A percentile compares a stretch with the other conserved stretches of the same genome.
Evolutionary conservation across 2,888 invertebrate species (phyloP).

Genomic region (Spilarctia lutea): DNA sequence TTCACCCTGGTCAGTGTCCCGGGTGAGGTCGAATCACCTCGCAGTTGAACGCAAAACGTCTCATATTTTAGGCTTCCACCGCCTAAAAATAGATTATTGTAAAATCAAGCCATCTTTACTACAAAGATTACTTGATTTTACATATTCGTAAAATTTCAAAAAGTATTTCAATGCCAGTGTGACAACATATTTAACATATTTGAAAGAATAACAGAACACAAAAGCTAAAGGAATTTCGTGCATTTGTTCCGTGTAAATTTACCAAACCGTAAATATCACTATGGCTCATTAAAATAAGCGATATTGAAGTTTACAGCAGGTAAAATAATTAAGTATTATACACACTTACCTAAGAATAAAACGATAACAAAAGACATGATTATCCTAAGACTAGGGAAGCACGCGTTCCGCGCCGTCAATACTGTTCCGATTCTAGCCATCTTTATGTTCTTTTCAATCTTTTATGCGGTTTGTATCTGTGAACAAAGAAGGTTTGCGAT

Average conservation of each 20-base stretch:
- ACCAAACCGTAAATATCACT: background rate
- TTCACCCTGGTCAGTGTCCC: background rate
- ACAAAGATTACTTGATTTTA: background rate
- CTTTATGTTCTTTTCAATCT: constrained; percentile 39
- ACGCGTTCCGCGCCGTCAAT: constrained; percentile 57
- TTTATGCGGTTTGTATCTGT: constrained; percentile 59
- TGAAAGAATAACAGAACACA: background rate
- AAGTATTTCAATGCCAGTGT: background rate
- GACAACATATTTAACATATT: background rate
- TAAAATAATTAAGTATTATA: background rate
- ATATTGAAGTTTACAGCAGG: background rate
- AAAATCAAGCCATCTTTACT: too few relatives aligned
- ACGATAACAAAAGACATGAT: constrained; percentile 68
- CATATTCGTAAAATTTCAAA: background rate
- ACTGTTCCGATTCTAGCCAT: constrained; percentile 70
- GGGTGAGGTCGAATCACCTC: background rate
- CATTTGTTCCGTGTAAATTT: background rate
- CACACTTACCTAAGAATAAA: constrained; percentile 74
- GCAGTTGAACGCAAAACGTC: background rate
- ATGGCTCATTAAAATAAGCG: background rate
- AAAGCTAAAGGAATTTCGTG: background rate
- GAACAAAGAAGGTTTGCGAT: constrained; percentile 54
- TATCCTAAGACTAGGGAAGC: constrained; percentile 78
- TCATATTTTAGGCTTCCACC: background rate
- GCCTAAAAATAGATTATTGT: too few relatives aligned